Conservation (phyloP, 1,140 invertebrate genomes). For the Trichoplusia ni region DNA sequence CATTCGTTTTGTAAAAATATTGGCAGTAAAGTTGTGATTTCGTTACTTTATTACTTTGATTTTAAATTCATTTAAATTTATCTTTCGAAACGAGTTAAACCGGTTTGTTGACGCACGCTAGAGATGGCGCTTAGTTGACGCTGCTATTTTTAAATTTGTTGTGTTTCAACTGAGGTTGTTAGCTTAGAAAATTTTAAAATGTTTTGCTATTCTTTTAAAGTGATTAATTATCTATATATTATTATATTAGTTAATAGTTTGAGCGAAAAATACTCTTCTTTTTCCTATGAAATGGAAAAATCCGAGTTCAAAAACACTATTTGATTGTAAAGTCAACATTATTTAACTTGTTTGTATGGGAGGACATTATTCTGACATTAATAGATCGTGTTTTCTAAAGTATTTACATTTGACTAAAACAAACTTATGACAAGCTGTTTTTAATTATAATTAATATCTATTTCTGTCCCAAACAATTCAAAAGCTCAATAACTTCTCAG, state of each 20-base stretch:
- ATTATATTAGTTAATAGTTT: too few species aligned
- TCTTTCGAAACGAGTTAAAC: neutral
- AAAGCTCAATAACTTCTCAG: neutral
- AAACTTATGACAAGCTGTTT: too few species aligned
- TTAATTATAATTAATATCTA: neutral
- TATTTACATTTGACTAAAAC: too few species aligned
- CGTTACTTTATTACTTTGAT: neutral
- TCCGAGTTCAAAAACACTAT: neutral
- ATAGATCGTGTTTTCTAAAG: too few species aligned
- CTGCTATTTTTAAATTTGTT: constrained; percentile 11
- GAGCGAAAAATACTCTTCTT: too few species aligned
- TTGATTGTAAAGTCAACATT: too few species aligned
- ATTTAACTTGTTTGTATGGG: too few species aligned
- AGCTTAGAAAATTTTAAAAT: too few species aligned
- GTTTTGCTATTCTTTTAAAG: too few species aligned
- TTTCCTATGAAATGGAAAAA: too few species aligned
- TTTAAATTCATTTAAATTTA: neutral
- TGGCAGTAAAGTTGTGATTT: neutral
- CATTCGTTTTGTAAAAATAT: constrained; percentile 1
- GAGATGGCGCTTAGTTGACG: constrained; percentile 4
- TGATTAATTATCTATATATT: neutral
- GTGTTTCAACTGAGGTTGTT: too few species aligned
- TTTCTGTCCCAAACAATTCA: neutral
- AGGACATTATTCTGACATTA: too few species aligned
- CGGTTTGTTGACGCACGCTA: neutral